Evolutionary conservation across 2,888 invertebrate species (phyloP).

Genomic region (Ischnus inquisitorius): DNA sequence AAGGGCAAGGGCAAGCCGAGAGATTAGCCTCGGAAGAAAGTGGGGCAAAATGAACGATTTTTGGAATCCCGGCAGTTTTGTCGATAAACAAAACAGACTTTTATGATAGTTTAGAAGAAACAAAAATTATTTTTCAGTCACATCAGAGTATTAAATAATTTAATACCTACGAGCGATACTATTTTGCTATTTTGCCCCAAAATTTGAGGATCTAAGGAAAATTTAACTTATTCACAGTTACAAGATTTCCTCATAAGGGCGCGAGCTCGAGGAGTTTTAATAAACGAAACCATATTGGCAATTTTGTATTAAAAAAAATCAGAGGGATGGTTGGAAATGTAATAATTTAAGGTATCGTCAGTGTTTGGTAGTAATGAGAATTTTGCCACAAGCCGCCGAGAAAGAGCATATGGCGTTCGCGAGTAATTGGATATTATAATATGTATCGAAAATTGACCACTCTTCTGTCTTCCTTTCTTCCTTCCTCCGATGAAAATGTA

Average conservation of each 20-base stretch:
- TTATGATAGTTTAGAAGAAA: neutral
- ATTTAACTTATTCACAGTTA: conserved; percentile 29
- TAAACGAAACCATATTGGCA: conserved; percentile 8
- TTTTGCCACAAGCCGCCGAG: conserved; percentile 9
- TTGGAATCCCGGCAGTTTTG: too few species aligned
- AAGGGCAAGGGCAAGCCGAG: conserved; percentile 21
- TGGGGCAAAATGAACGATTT: too few species aligned
- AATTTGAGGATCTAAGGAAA: conserved; percentile 10
- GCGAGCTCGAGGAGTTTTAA: conserved; percentile 7
- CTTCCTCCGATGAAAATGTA: conserved; percentile 22
- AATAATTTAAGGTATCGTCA: conserved; percentile 39
- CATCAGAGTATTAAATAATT: too few species aligned
- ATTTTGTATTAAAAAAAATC: neutral
- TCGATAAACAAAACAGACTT: neutral
- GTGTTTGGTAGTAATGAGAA: conserved; percentile 28
- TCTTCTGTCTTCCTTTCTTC: conserved; percentile 35
- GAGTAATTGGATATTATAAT: conserved; percentile 67
- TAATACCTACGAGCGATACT: too few species aligned
- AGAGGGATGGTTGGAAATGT: conserved; percentile 25
- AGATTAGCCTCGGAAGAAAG: neutral
- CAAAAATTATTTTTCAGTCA: too few species aligned
- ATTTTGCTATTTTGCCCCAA: too few species aligned
- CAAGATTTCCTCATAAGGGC: neutral
- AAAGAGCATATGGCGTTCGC: conserved; percentile 58
- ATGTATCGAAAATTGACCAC: conserved; percentile 66